phyloP scores from a whole-genome alignment of 2,113 vertebrate genomes.

The Halcyon senegalensis region DNA sequence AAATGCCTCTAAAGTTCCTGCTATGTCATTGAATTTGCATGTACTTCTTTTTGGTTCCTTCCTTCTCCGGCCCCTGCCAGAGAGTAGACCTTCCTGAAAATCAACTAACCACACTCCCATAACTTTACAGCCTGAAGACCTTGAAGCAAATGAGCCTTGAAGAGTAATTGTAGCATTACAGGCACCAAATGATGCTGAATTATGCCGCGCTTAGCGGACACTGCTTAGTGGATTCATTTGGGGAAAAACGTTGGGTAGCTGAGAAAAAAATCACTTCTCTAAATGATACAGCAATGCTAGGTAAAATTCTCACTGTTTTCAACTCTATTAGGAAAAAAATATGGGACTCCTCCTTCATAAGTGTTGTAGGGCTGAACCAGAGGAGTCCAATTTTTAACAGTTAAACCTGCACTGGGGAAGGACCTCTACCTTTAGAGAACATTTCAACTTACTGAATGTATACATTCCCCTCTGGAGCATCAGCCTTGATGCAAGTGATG shows the following conservation, averaged over 20 bases:
- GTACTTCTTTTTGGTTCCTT: not conserved
- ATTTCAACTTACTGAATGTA: not conserved
- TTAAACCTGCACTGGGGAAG: not conserved
- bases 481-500: not conserved
- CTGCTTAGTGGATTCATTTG: not conserved
- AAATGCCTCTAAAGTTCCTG: slow-evolving; percentile 29
- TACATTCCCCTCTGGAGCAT: not conserved
- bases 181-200: slow-evolving; percentile 66
- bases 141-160: slow-evolving; percentile 69
- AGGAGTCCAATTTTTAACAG: not conserved
- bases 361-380: fast-evolving
- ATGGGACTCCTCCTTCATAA: not conserved
- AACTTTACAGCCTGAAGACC: slow-evolving; percentile 59
- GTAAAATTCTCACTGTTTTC: not conserved
- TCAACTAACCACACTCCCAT: slow-evolving; percentile 47
- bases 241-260: not conserved
- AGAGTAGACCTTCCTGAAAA: slow-evolving; percentile 63
- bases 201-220: not conserved
- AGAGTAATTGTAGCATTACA: slow-evolving; percentile 67
- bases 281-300: not conserved
- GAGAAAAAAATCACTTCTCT: not conserved
- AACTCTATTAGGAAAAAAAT: not conserved
- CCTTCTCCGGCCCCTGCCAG: slow-evolving; percentile 21
- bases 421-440: not conserved
- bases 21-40: slow-evolving; percentile 39